Percentiles rank a stretch among this genome's conserved stretches.
Conservation (phyloP, 2,113 vertebrate genomes). For the Eudyptes chrysolophus region DNA sequence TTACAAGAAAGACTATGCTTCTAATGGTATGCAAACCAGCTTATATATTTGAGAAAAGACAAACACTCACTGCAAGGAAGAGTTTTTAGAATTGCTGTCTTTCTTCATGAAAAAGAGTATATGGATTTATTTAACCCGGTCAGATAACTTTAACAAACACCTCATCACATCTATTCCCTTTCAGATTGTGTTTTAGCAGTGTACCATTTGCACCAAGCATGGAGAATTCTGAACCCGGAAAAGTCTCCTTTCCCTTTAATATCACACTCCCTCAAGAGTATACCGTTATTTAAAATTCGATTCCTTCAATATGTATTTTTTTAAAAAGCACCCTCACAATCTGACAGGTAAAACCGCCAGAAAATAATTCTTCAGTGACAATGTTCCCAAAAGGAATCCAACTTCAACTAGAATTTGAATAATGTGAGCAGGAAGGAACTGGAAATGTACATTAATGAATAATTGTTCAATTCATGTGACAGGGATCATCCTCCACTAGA, state of each 20-base stretch:
- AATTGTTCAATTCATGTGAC: constrained; percentile 21
- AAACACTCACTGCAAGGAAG: not conserved
- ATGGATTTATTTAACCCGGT: not conserved
- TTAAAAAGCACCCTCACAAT: constrained; percentile 1
- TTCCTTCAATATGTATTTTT: not conserved
- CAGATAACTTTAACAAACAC: not conserved
- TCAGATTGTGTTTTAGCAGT: not conserved
- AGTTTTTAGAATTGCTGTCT: not conserved
- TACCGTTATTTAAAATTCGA: not conserved
- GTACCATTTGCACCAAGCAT: not conserved
- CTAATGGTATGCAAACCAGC: not conserved
- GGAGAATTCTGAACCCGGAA: not conserved
- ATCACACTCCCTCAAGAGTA: not conserved
- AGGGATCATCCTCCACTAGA: constrained; percentile 4
- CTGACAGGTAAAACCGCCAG: constrained; percentile 35
- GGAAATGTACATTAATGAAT: constrained; percentile 35
- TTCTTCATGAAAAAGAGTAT: not conserved
- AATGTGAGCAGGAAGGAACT: constrained; percentile 23
- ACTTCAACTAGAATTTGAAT: constrained; percentile 46
- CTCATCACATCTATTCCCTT: not conserved
- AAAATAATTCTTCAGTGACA: constrained; percentile 20
- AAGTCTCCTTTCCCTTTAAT: not conserved
- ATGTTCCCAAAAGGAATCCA: constrained; percentile 27
- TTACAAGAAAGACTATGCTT: not conserved
- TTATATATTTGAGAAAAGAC: not conserved